Conservation (phyloP, 2,797 vertebrate genomes). For the Leptoclinus maculatus region DNA sequence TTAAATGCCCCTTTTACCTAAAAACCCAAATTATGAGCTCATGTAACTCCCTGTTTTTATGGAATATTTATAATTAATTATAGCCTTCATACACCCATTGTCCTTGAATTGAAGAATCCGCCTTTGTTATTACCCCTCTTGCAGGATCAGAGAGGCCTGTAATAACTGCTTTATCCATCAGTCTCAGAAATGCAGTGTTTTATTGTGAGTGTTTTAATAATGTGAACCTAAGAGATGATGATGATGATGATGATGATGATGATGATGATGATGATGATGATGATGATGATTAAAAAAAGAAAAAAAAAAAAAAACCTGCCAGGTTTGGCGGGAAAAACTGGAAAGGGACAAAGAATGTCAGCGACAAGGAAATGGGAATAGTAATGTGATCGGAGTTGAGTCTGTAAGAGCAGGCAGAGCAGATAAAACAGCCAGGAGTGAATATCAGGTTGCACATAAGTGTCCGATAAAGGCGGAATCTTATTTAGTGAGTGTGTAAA, state of each 20-base stretch:
- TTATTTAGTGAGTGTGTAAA: constrained; percentile 63
- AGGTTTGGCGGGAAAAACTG: constrained; percentile 50
- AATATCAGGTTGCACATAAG: constrained; percentile 56
- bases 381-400: constrained; percentile 37
- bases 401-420: constrained; percentile 29
- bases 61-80: constrained; percentile 69
- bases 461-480: constrained; percentile 59
- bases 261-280: constrained; percentile 26
- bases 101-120: constrained; percentile 57
- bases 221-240: constrained; percentile 62
- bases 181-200: constrained; percentile 72
- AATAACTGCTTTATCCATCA: constrained; percentile 72
- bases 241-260: constrained; percentile 29
- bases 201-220: constrained; percentile 60
- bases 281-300: constrained; percentile 13
- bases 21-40: constrained; percentile 54
- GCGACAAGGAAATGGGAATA: constrained; percentile 20
- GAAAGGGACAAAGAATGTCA: constrained; percentile 64
- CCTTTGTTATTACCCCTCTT: constrained; percentile 77
- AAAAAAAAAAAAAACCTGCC: constrained; percentile 4
- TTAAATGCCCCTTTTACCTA: constrained; percentile 59
- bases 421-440: constrained; percentile 24
- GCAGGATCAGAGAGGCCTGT: constrained; percentile 75
- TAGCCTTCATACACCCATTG: constrained; percentile 53
- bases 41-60: constrained; percentile 64